Conservation (phyloP, 2,888 invertebrate genomes). For the Archips crataeganus region DNA sequence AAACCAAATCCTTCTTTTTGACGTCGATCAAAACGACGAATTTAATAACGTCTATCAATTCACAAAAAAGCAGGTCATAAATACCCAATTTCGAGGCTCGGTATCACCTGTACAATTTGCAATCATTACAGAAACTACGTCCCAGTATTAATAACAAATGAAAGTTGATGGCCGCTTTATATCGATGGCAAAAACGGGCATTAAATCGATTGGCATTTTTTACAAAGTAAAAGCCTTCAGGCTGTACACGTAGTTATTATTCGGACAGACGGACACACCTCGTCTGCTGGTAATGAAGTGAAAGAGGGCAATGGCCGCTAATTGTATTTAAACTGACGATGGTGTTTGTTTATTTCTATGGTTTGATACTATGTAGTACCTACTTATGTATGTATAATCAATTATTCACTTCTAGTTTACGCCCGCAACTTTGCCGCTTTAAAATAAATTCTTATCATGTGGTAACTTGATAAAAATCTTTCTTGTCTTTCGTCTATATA, state of each 20-base stretch:
- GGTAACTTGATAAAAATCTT: no score
- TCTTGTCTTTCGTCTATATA: no score
- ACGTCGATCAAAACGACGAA: no score
- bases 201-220: conserved; percentile 29
- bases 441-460: no score
- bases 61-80: neutral
- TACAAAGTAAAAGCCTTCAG: conserved; percentile 21
- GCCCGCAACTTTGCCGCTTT: no score
- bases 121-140: conserved; percentile 17
- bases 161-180: conserved; percentile 23
- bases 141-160: conserved; percentile 18
- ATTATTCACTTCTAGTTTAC: no score
- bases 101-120: conserved; percentile 26
- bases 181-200: conserved; percentile 20
- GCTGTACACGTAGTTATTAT: conserved; percentile 4
- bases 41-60: no score
- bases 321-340: conserved; percentile 14
- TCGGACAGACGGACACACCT: conserved; percentile 42
- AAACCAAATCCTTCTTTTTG: no score
- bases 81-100: neutral
- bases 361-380: neutral
- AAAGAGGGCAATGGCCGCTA: conserved; percentile 28
- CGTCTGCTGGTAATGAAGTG: conserved; percentile 32
- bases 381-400: no score
- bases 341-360: neutral